Evolutionary conservation across 2,797 vertebrate genomes (phyloP).

Genomic region (Arctocebus calabarensis): DNA sequence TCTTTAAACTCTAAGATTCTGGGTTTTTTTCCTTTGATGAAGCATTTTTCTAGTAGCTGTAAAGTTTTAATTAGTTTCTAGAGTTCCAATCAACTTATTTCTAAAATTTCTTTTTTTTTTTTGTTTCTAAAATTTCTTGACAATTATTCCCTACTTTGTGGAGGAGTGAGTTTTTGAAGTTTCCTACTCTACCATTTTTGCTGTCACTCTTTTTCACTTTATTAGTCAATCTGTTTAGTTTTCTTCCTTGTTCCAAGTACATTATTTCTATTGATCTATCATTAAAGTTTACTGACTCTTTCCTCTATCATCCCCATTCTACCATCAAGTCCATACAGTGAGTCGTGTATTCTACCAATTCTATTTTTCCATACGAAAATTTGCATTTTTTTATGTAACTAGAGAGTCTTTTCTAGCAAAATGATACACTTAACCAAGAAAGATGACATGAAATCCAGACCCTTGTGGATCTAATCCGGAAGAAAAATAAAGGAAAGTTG

Average conservation of each 20-base stretch:
- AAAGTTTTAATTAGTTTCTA: conserved; percentile 9
- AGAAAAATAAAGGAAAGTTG: conserved; percentile 20
- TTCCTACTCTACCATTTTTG: not conserved
- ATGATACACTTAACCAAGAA: conserved; percentile 35
- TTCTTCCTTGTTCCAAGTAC: not conserved
- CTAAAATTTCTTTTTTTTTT: not conserved
- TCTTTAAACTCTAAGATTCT: not conserved
- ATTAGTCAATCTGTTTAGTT: not conserved
- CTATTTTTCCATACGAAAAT: not conserved
- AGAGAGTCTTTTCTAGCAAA: conserved; percentile 33
- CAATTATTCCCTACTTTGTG: not conserved
- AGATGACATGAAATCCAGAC: not conserved
- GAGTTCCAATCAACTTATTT: not conserved
- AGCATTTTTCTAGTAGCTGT: not conserved
- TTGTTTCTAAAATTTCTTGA: not conserved
- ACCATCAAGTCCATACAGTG: not conserved
- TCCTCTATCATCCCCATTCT: not conserved
- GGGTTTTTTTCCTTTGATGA: not conserved
- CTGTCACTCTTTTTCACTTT: not conserved
- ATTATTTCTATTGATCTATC: not conserved
- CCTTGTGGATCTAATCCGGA: not conserved
- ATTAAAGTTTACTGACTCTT: not conserved
- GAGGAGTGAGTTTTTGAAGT: not conserved
- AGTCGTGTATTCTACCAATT: not conserved
- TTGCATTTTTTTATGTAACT: not conserved